Base-by-base conservation (phyloP, 1,140 invertebrate species). In the Cyphomyrmex costatus region DNA sequence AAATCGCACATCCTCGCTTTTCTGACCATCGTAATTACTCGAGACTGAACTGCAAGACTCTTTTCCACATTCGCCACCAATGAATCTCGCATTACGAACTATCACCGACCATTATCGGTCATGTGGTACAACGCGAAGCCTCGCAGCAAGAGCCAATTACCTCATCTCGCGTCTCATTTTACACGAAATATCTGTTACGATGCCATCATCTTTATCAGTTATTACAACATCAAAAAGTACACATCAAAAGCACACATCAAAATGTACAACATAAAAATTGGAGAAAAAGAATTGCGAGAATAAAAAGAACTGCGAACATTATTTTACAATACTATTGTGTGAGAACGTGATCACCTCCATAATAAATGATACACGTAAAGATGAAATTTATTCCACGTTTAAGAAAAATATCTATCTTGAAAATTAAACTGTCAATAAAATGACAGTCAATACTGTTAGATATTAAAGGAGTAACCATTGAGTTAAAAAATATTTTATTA, bases 21-120 rank as follows among this genome's bases (percentile, higher is more conserved):
- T 51, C 70, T 14, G 33, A 80, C 36, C 66, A 27, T 66, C 21
- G 27, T 53, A 86, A 88, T 89, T 86, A 88, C 61, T 42, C 24
- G 60, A 68, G 63, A 5, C 61, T 10, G 58, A 27, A 36, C 12
- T 33, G n/a, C 12, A 7, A 53, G 73, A 63, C 49, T 36, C 58
- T 82, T 30, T 36, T 12, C 8, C 42, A 56, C 19, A 65, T 80
- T 80, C 21, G 19, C 49, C 14, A 68, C n/a, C 46, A 42, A 36
- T 42, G 77, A 53, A 56, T 56, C 30, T 80, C 77, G 21, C 49
- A 70, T 80, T 80, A 80, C 49, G 12, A 56, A 58, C 30, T 58
- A 70, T 56, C 63, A 30, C 14, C 46, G 63, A 80, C 49, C 49
- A 42, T 80, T 60, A 70, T 80, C 63, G 46, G 78, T 56, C 51